A percentile compares a stretch with the other conserved stretches of the same genome.
Evolutionary conservation across 2,797 vertebrate genomes (phyloP).

Genomic region (Bufotes viridis): DNA sequence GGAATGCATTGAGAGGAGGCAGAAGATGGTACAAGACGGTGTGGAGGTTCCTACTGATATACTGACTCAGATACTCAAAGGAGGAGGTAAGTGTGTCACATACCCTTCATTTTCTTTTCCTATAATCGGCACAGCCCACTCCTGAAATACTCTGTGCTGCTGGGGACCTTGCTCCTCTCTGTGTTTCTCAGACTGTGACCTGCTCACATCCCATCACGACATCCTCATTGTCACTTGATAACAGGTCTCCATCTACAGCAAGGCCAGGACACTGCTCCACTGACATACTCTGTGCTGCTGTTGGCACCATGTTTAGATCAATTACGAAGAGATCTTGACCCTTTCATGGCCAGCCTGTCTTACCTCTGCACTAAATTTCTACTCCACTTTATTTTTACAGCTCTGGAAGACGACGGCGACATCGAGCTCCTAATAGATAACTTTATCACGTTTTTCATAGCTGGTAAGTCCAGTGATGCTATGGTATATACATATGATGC

Average conservation of each 20-base stretch:
- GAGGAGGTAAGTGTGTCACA: constrained; percentile 64
- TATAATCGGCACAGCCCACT: not conserved
- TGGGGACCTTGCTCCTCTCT: too few relatives aligned
- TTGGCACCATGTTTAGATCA: not conserved
- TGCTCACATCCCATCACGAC: too few relatives aligned
- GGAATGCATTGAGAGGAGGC: constrained; percentile 79
- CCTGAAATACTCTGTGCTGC: not conserved
- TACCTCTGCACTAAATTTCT: not conserved
- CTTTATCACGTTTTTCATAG: constrained; percentile 91
- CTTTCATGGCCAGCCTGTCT: too few relatives aligned
- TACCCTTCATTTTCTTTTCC: not conserved
- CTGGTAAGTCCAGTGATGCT: constrained; percentile 74
- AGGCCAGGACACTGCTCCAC: not conserved
- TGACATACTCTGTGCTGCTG: not conserved
- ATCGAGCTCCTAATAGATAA: constrained; percentile 89
- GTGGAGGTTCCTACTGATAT: constrained; percentile 83
- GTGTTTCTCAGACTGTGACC: too few relatives aligned
- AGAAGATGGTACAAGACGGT: constrained; percentile 74
- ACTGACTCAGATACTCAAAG: constrained; percentile 87
- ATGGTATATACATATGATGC: too few relatives aligned
- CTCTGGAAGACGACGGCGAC: constrained; percentile 75
- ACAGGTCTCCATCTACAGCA: not conserved
- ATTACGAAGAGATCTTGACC: not conserved
- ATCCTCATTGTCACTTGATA: not conserved
- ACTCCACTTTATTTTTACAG: constrained; percentile 69